Conservation (phyloP, 2,888 invertebrate genomes). For the Drosophila rubida region DNA sequence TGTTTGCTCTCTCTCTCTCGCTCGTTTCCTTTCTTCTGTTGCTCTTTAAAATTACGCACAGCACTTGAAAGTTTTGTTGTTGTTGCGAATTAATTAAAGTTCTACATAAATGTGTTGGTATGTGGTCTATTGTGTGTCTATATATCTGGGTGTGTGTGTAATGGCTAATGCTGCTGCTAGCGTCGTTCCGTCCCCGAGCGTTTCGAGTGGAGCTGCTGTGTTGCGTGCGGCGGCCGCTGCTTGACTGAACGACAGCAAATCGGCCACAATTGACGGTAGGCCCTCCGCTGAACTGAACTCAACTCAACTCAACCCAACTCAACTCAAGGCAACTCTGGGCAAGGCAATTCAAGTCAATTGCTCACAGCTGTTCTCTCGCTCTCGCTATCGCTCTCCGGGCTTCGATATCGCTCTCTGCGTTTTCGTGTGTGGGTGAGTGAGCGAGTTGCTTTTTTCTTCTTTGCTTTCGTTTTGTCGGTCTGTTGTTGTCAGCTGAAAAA, state of each 20-base stretch:
- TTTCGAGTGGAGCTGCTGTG: constrained; percentile 45
- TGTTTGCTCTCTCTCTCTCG: constrained; percentile 26
- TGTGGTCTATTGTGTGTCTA: constrained; percentile 7
- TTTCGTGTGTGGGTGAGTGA: constrained; percentile 53
- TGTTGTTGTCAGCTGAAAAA: too few species aligned
- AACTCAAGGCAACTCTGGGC: constrained; percentile 19
- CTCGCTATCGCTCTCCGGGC: background rate
- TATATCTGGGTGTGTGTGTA: constrained; percentile 19
- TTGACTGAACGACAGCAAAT: constrained; percentile 43
- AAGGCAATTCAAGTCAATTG: constrained; percentile 14
- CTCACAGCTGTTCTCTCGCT: constrained; percentile 46
- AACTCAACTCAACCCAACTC: constrained; percentile 13
- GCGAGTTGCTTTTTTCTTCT: constrained; percentile 22
- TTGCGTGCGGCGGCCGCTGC: constrained; percentile 64
- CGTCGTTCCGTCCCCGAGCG: constrained; percentile 56
- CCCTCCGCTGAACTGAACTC: constrained; percentile 13
- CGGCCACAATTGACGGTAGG: constrained; percentile 27
- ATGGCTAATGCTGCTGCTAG: constrained; percentile 52
- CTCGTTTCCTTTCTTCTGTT: constrained; percentile 18
- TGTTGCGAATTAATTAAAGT: constrained; percentile 54
- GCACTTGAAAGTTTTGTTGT: constrained; percentile 27
- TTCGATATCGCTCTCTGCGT: constrained; percentile 11
- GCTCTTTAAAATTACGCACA: constrained; percentile 29
- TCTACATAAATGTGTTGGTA: constrained; percentile 35
- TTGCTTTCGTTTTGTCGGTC: constrained; percentile 2